Evolutionary conservation across 2,113 vertebrate genomes (phyloP).

Genomic region (Aleadryas rufinucha): DNA sequence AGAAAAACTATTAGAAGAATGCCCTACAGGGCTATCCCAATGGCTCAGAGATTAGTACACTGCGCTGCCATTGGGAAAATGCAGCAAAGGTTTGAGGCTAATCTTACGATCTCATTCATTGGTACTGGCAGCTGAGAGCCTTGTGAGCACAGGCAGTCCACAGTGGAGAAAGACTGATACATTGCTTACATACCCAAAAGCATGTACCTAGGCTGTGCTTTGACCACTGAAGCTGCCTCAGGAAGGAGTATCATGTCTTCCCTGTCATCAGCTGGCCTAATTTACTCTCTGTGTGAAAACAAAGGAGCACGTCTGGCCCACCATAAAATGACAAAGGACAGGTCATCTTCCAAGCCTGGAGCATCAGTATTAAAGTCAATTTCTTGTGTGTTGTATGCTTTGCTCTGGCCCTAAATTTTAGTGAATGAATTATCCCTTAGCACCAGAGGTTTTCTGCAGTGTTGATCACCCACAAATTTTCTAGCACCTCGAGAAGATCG

Average conservation of each 20-base stretch:
- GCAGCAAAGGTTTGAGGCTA: background rate
- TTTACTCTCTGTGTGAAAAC: background rate
- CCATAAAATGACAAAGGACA: background rate
- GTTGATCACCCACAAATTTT: background rate
- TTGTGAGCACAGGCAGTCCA: background rate
- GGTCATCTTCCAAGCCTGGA: background rate
- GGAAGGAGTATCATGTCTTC: background rate
- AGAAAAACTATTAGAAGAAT: slow-evolving; percentile 49
- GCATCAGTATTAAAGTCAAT: background rate
- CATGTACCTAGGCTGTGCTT: background rate
- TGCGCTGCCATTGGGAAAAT: background rate
- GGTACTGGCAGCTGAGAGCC: background rate
- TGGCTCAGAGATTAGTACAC: slow-evolving; percentile 25
- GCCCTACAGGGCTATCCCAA: slow-evolving; percentile 29
- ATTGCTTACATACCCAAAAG: background rate
- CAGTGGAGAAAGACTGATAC: background rate
- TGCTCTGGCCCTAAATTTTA: background rate
- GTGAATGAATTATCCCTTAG: background rate
- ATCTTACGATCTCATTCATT: background rate
- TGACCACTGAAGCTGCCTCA: background rate
- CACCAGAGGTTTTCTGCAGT: background rate
- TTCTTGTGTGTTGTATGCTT: background rate
- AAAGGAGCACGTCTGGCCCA: background rate
- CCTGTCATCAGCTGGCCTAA: background rate
- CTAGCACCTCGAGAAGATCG: background rate